phyloP scores from a whole-genome alignment of 2,113 vertebrate species.

The Leucopsar rothschildi region DNA sequence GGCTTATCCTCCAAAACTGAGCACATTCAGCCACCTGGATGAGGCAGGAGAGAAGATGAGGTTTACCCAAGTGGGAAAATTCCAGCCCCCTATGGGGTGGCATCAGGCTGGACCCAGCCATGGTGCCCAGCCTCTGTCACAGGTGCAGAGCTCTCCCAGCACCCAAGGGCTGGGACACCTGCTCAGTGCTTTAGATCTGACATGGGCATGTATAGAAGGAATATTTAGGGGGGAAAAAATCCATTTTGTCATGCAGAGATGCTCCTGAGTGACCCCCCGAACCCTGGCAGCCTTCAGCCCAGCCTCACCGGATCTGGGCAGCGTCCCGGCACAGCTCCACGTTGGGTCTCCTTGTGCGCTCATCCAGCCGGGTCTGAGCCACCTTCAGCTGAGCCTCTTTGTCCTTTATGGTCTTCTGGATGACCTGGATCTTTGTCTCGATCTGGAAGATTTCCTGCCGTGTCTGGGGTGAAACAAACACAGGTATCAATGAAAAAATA shows the following conservation, averaged over 20 bases:
- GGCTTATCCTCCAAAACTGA: neutral
- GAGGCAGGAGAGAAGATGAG: neutral
- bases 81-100: neutral
- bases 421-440: conserved; percentile 82
- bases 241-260: neutral
- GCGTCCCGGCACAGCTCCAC: conserved; percentile 88
- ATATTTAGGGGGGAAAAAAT: too few relatives aligned
- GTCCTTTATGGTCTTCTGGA: conserved; percentile 85
- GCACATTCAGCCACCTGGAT: neutral
- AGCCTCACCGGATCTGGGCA: conserved; percentile 79
- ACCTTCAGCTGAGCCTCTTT: conserved; percentile 86
- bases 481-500: neutral
- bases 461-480: conserved; percentile 67
- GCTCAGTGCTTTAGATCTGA: neutral
- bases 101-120: neutral
- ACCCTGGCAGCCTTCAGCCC: too few relatives aligned
- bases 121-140: accelerated
- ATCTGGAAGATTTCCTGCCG: conserved; percentile 91
- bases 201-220: neutral
- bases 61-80: neutral
- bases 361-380: conserved; percentile 89
- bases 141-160: neutral
- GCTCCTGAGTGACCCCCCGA: neutral
- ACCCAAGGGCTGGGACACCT: neutral
- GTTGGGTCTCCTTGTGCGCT: conserved; percentile 85